phyloP scores from a whole-genome alignment of 2,797 vertebrate genomes.

The Leucoraja ocellata region DNA sequence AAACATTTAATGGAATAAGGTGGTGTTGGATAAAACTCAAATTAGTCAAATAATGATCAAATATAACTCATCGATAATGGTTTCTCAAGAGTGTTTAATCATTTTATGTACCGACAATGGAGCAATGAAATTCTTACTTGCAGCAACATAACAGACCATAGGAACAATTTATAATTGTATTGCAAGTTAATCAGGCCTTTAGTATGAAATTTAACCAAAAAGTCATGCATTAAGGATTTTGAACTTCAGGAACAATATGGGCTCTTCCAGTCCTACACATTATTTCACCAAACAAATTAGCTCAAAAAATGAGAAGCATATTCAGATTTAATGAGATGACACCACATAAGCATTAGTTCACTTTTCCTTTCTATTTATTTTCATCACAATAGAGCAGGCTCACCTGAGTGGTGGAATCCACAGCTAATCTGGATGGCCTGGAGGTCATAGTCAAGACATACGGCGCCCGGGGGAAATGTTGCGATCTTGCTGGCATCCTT shows the following conservation, averaged over 20 bases:
- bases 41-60: background rate
- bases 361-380: background rate
- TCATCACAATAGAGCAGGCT: constrained; percentile 6
- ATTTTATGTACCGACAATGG: too few relatives aligned
- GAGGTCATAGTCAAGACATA: constrained; percentile 88
- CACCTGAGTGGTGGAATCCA: constrained; percentile 97
- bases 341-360: background rate
- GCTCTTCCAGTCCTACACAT: background rate
- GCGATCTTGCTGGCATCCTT: constrained; percentile 98
- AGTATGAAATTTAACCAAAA: background rate
- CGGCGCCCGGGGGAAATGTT: constrained; percentile 91
- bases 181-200: background rate
- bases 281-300: background rate
- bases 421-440: constrained; percentile 95
- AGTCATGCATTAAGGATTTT: background rate
- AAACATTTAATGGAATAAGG: background rate
- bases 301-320: background rate
- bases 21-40: background rate
- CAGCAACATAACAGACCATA: background rate
- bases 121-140: too few relatives aligned
- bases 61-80: background rate
- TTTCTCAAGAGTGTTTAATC: too few relatives aligned
- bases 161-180: background rate
- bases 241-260: background rate
- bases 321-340: background rate